Evolutionary conservation across 2,797 vertebrate species (phyloP).

Genomic region (Dicrostonyx torquatus): DNA sequence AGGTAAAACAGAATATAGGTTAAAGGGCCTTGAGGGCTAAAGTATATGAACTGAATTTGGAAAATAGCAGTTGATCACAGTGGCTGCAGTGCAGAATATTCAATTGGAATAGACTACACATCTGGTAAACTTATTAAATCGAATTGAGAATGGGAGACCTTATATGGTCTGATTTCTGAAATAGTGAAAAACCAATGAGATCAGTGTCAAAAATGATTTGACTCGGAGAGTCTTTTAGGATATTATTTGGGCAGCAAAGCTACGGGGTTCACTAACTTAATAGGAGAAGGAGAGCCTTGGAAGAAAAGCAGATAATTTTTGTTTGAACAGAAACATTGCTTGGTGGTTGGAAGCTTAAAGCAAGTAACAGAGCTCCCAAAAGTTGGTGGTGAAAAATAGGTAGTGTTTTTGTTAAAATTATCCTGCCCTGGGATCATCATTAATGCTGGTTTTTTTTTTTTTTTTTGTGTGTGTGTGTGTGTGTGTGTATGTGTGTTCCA

Average conservation of each 20-base stretch:
- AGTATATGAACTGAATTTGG: background rate
- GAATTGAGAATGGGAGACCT: background rate
- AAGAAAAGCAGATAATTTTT: background rate
- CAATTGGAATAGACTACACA: background rate
- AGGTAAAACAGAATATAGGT: background rate
- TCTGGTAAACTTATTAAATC: background rate
- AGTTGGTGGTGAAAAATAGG: background rate
- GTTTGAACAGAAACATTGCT: background rate
- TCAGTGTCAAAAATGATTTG: background rate
- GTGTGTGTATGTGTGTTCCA: too few relatives aligned
- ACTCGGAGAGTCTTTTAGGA: background rate
- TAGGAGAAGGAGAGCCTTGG: background rate
- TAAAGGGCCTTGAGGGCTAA: slow-evolving; percentile 39
- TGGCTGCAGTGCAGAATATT: background rate
- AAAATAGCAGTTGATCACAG: background rate
- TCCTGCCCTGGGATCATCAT: background rate
- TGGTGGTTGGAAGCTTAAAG: background rate
- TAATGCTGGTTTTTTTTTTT: background rate
- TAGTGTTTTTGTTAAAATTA: background rate
- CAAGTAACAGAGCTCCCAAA: background rate
- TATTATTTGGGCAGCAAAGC: background rate
- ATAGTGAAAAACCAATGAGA: background rate
- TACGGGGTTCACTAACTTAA: background rate
- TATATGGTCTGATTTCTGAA: background rate
- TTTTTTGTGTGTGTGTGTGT: too few relatives aligned